Conservation (phyloP, 1,140 invertebrate species). For the Ptiloglossa arizonensis region DNA sequence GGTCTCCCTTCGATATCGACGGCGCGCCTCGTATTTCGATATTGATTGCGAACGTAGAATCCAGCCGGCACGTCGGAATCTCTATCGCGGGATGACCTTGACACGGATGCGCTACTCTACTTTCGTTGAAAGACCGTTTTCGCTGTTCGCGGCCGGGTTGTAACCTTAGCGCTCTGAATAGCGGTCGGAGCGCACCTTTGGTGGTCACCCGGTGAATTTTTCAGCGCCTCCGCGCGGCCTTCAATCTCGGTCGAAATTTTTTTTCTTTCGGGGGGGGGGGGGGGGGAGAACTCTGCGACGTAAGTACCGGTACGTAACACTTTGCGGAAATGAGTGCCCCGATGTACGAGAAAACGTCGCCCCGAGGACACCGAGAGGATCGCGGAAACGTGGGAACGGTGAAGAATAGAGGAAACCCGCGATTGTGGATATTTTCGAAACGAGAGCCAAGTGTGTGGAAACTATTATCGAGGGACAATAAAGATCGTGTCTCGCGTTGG, state of each 20-base stretch:
- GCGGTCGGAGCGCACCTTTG: slow-evolving; percentile 36
- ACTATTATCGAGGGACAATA: too few relatives aligned
- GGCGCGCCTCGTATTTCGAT: slow-evolving; percentile 52
- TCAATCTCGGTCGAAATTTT: not conserved
- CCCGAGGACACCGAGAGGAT: too few relatives aligned
- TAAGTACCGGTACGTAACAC: too few relatives aligned
- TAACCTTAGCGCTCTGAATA: slow-evolving; percentile 49
- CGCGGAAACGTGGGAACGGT: too few relatives aligned
- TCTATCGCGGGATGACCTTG: slow-evolving; percentile 59
- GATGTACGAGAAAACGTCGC: too few relatives aligned
- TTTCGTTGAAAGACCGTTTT: slow-evolving; percentile 60
- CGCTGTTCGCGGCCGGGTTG: slow-evolving; percentile 29
- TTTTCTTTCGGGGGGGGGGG: too few relatives aligned
- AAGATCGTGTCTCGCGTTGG: too few relatives aligned
- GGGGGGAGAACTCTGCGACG: too few relatives aligned
- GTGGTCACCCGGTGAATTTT: slow-evolving; percentile 39
- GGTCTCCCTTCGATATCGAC: slow-evolving; percentile 39
- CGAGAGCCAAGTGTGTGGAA: too few relatives aligned
- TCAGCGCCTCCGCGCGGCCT: slow-evolving; percentile 35
- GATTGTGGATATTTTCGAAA: too few relatives aligned
- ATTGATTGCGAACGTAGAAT: slow-evolving; percentile 59
- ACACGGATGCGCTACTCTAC: slow-evolving; percentile 56
- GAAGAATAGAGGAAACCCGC: too few relatives aligned
- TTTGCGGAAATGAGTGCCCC: too few relatives aligned
- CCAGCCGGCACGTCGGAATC: slow-evolving; percentile 47